Base-by-base conservation (phyloP, 2,797 vertebrate genomes). In the Pipistrellus kuhlii region DNA sequence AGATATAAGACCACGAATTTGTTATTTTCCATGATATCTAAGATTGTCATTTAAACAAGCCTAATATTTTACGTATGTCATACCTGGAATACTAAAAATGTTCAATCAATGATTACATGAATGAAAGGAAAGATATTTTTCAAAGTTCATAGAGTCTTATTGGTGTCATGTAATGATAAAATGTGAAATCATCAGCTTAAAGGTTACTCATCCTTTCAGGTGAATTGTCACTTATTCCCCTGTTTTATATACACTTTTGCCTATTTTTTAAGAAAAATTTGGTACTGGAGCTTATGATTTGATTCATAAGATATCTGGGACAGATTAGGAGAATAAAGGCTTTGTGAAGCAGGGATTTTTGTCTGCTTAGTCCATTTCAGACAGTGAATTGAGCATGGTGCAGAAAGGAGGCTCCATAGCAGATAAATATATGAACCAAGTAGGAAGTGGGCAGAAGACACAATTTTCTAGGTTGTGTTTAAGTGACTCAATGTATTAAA, bases 1-100 rank as follows among this genome's bases (percentile, higher is more conserved):
- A 92, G 66, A 78, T 57, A 51, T 51, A 83, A 68, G 88, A 53
- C 13, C 23, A 4, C 51, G 32, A 82, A 75, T 18, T 51, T 62
- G 20, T 35, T 73, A 80, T 88, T 92, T 93, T 27, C 17, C 14
- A 62, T 53, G 30, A 91, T 91, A 87, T 75, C 5, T 71, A 46
- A 83, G 20, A 62, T 86, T 80, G 25, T 14, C 44, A 81, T 69
- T n/a, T n/a, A 30, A 0, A 51, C 0, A 1, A 53, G 20, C 30
- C 38, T 30, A 66, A 9, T 30, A 27, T 13, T 12, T 41, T 38
- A 38, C 2, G 41, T 32, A 68, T 32, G 30, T 46, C 11, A 92
- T 51, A 30, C 20, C 25, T 71, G 8, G 9, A 15, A 76, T 11
- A 73, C 30, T 76, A 25, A 88, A 88, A 46, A 41, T 86, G 35